A percentile compares a stretch with the other conserved stretches of the same genome.
Conservation (phyloP, 2,797 vertebrate species). For the Centroberyx gerrardi region DNA sequence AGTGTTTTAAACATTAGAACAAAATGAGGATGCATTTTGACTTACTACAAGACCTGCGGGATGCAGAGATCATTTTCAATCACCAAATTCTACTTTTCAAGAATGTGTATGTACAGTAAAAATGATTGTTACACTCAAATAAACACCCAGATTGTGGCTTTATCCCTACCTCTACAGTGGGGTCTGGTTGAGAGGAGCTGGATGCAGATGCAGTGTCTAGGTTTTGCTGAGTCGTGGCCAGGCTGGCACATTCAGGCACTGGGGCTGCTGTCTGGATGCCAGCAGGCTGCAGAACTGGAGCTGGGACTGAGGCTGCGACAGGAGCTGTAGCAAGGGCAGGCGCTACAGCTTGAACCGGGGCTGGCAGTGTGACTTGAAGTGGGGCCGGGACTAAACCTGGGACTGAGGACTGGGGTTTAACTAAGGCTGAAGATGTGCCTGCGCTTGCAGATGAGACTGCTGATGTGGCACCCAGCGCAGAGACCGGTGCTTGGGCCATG, state of each 20-base stretch:
- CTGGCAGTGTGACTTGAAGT: constrained; percentile 45
- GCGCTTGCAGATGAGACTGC: constrained; percentile 47
- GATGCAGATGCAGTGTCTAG: constrained; percentile 65
- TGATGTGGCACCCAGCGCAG: constrained; percentile 35
- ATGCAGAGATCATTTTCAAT: constrained; percentile 3
- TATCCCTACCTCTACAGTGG: constrained; percentile 74
- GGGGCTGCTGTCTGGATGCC: constrained; percentile 72
- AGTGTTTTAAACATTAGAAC: too few species aligned
- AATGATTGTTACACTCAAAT: background rate
- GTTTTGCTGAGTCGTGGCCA: constrained; percentile 74
- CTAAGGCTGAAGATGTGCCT: constrained; percentile 26
- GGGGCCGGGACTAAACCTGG: constrained; percentile 44
- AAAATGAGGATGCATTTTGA: background rate
- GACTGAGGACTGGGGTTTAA: constrained; percentile 35
- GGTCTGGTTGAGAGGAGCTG: constrained; percentile 70
- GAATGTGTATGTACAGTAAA: background rate
- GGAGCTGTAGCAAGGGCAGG: constrained; percentile 28
- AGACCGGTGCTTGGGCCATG: constrained; percentile 6
- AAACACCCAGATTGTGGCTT: constrained; percentile 22
- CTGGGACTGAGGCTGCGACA: constrained; percentile 49
- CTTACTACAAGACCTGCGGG: background rate
- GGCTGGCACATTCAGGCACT: constrained; percentile 66
- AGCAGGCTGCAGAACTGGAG: constrained; percentile 70
- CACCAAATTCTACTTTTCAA: background rate
- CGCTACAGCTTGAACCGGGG: constrained; percentile 44